Base-by-base conservation (phyloP, 2,888 invertebrate genomes). In the Prenolepis imparis region DNA sequence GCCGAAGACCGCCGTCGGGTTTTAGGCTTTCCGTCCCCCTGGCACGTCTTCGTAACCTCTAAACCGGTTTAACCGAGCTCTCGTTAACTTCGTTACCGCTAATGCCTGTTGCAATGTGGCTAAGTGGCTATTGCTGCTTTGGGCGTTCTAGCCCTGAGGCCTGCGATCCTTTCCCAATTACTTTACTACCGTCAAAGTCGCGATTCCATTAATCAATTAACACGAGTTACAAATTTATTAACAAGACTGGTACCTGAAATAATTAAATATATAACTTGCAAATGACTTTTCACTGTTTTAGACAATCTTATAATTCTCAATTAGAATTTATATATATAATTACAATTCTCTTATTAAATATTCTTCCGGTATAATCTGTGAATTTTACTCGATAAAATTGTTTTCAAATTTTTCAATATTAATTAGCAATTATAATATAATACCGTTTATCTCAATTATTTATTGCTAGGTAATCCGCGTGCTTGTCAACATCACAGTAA, bases 41-140 rank as follows among this genome's bases (percentile, higher is more conserved):
- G 59, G 84, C 89, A 78, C 77, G 73, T 82, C 83, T 73, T 67
- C 78, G 85, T 86, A 83, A 77, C 85, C 78, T 84, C 82, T 86
- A 88, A 89, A 89, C 84, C 91, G 91, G 90, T 93, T 93, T 92
- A 93, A 92, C 91, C 91, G 90, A 90, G 93, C 92, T 93, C 92
- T 92, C 91, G 93, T 94, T 93, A 93, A 94, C 91, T 92, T 90
- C 85, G 92, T 94, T 94, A 93, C 90, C 91, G 88, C 90, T 92
- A 93, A 94, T 92, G 90, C 92, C 88, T 90, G 90, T 90, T 90
- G 93, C 93, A 93, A 93, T 93, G 93, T 89, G 90, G 90, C 91
- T 92, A 92, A 92, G 92, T 93, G 92, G 91, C 91, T 90, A 89
- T 92, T 91, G 90, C 91, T 91, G 89, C 91, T 89, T 90, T 88